phyloP scores from a whole-genome alignment of 2,113 vertebrate genomes.

The Phalacrocorax aristotelis region DNA sequence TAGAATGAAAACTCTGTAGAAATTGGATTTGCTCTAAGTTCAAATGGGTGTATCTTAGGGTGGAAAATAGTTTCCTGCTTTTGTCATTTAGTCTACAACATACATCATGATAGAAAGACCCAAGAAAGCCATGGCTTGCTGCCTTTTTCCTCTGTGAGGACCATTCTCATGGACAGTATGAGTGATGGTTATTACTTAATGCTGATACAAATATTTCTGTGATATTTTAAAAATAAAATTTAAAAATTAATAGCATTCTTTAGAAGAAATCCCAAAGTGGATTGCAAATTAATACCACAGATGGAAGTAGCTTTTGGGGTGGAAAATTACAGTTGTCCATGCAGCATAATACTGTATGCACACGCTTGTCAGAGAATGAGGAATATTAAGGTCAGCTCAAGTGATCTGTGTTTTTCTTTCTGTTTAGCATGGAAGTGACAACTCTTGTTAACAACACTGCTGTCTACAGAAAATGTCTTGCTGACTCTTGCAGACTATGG shows the following conservation, averaged over 20 bases:
- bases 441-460: not conserved
- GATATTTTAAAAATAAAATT: not conserved
- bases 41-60: not conserved
- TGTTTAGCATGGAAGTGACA: not conserved
- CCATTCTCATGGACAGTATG: not conserved
- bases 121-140: not conserved
- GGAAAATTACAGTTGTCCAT: not conserved
- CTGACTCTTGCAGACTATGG: not conserved
- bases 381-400: not conserved
- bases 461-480: not conserved
- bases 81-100: not conserved
- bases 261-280: not conserved
- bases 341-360: not conserved
- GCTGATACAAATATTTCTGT: not conserved
- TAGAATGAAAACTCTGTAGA: constrained; percentile 1
- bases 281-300: not conserved
- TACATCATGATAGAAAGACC: not conserved
- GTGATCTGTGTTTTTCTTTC: not conserved
- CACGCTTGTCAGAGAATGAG: not conserved
- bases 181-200: not conserved
- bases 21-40: not conserved
- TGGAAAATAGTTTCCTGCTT: not conserved
- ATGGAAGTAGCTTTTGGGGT: not conserved
- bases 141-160: not conserved
- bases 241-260: not conserved